Base-by-base conservation (phyloP, 2,888 invertebrate genomes). In the Tetragnatha montana region DNA sequence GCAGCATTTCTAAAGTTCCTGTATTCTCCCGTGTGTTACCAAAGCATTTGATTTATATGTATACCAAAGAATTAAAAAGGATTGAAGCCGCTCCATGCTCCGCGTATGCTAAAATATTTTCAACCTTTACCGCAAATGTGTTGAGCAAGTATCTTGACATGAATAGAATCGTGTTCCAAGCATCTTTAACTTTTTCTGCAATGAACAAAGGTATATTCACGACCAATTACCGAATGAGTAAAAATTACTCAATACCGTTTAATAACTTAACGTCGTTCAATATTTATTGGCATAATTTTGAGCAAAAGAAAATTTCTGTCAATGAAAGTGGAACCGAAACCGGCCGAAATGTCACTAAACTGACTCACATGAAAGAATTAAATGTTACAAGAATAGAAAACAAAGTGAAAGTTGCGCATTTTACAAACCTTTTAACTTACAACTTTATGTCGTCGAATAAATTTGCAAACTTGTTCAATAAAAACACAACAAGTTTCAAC, bases 361-460 rank as follows among this genome's bases (percentile, higher is more conserved):
- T 47, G 49, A 71, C 49, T 21, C 70, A 4, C 47, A 51, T 35
- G 35, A 35, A 79, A 70, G 17, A 51, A 71, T 17, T 19, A 22
- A 85, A 51, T 71, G 60, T 35, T n/a, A 47, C 50, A 71, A n/a
- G 70, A 71, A 85, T 51, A 70, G 50, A 50, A 51, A 70, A 71
- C 22, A 71, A 78, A 50, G 19, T 17, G 49, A 69, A 49, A 12
- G 21, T 17, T 6, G 21, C 70, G 71, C 50, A 22, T 22, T 79
- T 85, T 85, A 51, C 78, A 50, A 87, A 69, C 21, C 74, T 81
- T 49, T 75, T 87, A 10, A 21, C 14, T 6, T 87, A 87, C 35
- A 87, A 87, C 75, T 81, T 87, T 74, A 47, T 81, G 19, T 87
- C 87, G n/a, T 87, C 87, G 12, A 81, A 80, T 81, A 49, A 50